Conservation (phyloP, 2,113 vertebrate species). For the Lophochroa leadbeateri region DNA sequence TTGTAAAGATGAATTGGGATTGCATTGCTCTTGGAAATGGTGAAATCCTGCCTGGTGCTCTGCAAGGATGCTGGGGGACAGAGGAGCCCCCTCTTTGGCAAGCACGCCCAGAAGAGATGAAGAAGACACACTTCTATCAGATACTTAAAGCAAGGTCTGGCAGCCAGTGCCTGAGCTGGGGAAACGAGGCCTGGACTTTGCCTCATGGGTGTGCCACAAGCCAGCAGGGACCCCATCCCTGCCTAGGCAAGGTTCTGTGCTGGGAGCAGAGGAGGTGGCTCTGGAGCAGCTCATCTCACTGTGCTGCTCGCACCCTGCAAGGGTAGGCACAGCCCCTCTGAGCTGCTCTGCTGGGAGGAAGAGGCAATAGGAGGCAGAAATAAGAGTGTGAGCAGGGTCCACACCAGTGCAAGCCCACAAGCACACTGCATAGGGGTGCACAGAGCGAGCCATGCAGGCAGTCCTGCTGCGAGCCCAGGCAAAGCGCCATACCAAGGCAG, state of each 20-base stretch:
- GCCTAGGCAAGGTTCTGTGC: not conserved
- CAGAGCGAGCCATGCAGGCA: not conserved
- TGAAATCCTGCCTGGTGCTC: not conserved
- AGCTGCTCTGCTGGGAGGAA: not conserved
- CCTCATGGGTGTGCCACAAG: not conserved
- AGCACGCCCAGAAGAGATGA: not conserved
- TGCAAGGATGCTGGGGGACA: not conserved
- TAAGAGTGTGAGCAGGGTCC: not conserved
- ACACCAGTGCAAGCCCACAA: fast-evolving
- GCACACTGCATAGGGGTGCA: fast-evolving
- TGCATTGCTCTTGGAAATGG: not conserved
- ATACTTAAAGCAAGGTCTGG: not conserved
- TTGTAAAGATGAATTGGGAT: not conserved
- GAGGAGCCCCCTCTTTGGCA: not conserved
- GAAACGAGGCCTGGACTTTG: not conserved
- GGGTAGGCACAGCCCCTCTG: not conserved
- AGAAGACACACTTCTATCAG: not conserved
- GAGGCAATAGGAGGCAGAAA: not conserved
- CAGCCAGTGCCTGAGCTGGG: not conserved
- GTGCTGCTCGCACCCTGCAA: not conserved
- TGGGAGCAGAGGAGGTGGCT: not conserved
- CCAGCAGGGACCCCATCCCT: not conserved
- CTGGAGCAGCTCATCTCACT: not conserved
- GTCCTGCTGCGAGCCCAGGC: not conserved
- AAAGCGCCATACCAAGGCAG: not conserved